Evolutionary conservation across 2,797 vertebrate genomes (phyloP).

Genomic region (Gephyroberyx darwinii): DNA sequence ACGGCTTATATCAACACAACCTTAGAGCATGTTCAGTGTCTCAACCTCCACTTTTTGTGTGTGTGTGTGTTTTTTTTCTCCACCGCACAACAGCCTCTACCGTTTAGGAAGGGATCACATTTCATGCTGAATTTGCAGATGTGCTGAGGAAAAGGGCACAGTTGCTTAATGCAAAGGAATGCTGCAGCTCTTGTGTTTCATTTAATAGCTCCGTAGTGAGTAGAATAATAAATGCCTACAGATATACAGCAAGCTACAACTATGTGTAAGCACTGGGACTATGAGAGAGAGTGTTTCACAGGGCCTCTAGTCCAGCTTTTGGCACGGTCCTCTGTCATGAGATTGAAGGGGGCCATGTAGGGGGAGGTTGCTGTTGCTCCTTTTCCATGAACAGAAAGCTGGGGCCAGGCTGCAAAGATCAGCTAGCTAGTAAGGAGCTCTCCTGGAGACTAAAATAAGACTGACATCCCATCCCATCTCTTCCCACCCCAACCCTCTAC

Average conservation of each 20-base stretch:
- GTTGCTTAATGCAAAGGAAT: constrained; percentile 51
- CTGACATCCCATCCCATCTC: constrained; percentile 12
- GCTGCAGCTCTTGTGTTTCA: constrained; percentile 56
- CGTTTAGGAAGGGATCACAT: constrained; percentile 55
- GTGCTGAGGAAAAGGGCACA: constrained; percentile 46
- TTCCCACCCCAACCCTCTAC: constrained; percentile 11
- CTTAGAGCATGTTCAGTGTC: constrained; percentile 11
- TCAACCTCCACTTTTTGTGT: constrained; percentile 1
- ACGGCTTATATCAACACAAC: constrained; percentile 39
- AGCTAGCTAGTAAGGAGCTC: constrained; percentile 23
- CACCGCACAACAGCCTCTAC: constrained; percentile 35
- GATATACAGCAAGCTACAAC: constrained; percentile 17
- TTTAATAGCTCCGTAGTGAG: constrained; percentile 51
- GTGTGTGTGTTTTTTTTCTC: constrained; percentile 1
- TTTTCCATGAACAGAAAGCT: constrained; percentile 61
- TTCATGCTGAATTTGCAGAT: constrained; percentile 70
- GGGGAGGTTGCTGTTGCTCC: constrained; percentile 54
- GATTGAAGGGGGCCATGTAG: constrained; percentile 62
- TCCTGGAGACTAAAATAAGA: constrained; percentile 31
- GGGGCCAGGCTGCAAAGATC: constrained; percentile 43
- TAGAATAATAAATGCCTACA: constrained; percentile 45
- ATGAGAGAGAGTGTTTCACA: constrained; percentile 22
- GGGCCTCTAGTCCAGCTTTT: constrained; percentile 60
- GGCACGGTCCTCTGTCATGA: constrained; percentile 49
- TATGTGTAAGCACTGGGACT: constrained; percentile 42